A percentile compares a stretch with the other conserved stretches of the same genome.
phyloP scores from a whole-genome alignment of 2,888 invertebrate genomes.

The Creontiades dilutus region DNA sequence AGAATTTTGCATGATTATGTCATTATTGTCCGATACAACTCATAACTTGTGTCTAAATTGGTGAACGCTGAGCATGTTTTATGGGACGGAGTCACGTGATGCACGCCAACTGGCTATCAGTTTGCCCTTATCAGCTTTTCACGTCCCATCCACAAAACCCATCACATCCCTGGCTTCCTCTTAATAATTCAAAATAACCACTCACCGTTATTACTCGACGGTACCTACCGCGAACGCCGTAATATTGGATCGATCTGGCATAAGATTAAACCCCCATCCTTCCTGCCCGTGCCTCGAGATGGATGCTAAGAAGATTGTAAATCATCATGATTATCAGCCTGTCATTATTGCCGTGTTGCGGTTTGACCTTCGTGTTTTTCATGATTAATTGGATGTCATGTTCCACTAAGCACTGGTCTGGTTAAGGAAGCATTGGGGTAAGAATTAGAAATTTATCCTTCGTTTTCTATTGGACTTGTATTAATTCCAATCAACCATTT shows the following conservation, averaged over 20 bases:
- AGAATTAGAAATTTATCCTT: too few species aligned
- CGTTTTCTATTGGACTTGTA: too few species aligned
- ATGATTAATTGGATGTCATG: not conserved
- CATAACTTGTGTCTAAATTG: slow-evolving; percentile 58
- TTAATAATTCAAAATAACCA: slow-evolving; percentile 71
- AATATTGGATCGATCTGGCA: slow-evolving; percentile 48
- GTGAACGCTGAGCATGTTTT: slow-evolving; percentile 60
- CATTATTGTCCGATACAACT: not conserved
- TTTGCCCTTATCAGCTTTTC: slow-evolving; percentile 64
- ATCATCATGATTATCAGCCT: slow-evolving; percentile 11
- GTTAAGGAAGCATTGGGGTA: too few species aligned
- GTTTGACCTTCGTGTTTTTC: slow-evolving; percentile 15
- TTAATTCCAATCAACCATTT: too few species aligned
- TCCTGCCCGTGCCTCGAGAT: not conserved
- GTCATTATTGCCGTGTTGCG: not conserved
- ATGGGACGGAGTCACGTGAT: slow-evolving; percentile 63
- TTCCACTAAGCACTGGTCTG: not conserved
- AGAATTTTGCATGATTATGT: not conserved
- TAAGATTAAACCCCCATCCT: not conserved
- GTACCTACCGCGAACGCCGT: not conserved
- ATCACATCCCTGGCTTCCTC: slow-evolving; percentile 57
- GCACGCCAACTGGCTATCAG: slow-evolving; percentile 68
- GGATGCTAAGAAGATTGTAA: slow-evolving; percentile 30
- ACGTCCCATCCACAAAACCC: slow-evolving; percentile 44
- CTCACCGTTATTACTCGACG: slow-evolving; percentile 63